Percentiles rank a stretch among this genome's conserved stretches.
Conservation (phyloP, 2,888 invertebrate species). For the Polia nebulosa region DNA sequence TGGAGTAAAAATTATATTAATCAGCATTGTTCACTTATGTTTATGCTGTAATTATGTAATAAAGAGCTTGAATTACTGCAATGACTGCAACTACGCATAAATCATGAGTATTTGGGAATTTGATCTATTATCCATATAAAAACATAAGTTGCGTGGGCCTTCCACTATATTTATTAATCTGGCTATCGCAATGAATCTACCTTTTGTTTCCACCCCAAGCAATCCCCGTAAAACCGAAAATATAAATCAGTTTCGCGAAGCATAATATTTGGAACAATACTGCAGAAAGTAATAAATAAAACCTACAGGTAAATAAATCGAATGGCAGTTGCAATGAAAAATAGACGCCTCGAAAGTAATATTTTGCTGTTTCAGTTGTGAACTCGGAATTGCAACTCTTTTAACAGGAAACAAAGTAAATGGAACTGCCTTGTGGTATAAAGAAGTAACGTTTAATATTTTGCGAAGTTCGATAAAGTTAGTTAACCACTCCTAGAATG, state of each 20-base stretch:
- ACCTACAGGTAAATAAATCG: slow-evolving; percentile 66
- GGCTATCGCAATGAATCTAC: not conserved
- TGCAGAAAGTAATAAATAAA: slow-evolving; percentile 60
- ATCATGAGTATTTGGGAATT: not conserved
- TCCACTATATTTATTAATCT: slow-evolving; percentile 1
- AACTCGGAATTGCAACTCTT: slow-evolving; percentile 69
- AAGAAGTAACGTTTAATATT: slow-evolving; percentile 13
- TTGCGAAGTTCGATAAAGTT: not conserved
- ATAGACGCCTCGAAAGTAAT: slow-evolving; percentile 70
- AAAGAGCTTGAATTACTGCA: slow-evolving; percentile 4
- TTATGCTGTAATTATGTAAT: slow-evolving; percentile 9
- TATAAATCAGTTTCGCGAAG: slow-evolving; percentile 40
- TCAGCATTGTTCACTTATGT: slow-evolving; percentile 11
- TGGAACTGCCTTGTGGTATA: slow-evolving; percentile 37
- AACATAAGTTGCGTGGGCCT: not conserved
- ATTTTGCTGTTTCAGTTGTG: slow-evolving; percentile 71
- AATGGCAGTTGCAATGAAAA: slow-evolving; percentile 70
- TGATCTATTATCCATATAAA: not conserved
- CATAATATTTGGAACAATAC: slow-evolving; percentile 55
- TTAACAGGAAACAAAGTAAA: slow-evolving; percentile 61
- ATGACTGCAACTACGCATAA: slow-evolving; percentile 1
- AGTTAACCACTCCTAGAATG: slow-evolving; percentile 12
- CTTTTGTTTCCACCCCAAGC: not conserved
- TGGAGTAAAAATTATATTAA: slow-evolving; percentile 36
- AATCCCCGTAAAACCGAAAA: slow-evolving; percentile 20